Evolutionary conservation across 2,888 invertebrate genomes (phyloP).

Genomic region (Lutraria lutraria): DNA sequence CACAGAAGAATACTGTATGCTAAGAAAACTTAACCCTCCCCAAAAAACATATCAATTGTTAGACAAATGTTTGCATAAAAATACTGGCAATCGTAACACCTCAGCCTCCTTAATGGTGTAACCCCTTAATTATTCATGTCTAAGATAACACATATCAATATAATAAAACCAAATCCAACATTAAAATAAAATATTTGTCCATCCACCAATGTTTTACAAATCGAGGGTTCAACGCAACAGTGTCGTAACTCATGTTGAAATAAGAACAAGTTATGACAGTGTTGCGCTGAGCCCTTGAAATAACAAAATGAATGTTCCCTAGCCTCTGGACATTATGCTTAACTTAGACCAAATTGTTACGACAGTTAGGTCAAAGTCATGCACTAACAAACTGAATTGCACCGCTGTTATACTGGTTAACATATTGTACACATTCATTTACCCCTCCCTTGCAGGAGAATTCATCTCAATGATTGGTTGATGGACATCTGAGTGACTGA

Average conservation of each 20-base stretch:
- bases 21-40: not conserved
- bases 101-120: not conserved
- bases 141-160: not conserved
- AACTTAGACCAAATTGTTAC: not conserved
- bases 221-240: too few relatives aligned
- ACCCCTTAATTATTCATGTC: too few relatives aligned
- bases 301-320: not conserved
- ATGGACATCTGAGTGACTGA: slow-evolving; percentile 48
- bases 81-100: not conserved
- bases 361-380: slow-evolving; percentile 4
- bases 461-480: slow-evolving; percentile 62
- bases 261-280: too few relatives aligned
- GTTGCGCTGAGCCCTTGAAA: not conserved
- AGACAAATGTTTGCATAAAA: not conserved
- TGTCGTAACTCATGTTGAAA: too few relatives aligned
- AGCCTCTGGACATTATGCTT: not conserved
- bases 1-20: not conserved
- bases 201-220: not conserved
- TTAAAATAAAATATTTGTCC: not conserved
- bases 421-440: slow-evolving; percentile 49
- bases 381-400: not conserved
- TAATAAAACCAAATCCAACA: not conserved
- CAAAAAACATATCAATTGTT: not conserved
- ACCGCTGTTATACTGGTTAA: slow-evolving; percentile 26
- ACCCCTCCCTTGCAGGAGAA: slow-evolving; percentile 49